These are phyloP conservation scores for Rhopalosiphum nymphaeae DNA, from an alignment of 2,888 invertebrate genomes.

Conservation along the genomic window DNA sequence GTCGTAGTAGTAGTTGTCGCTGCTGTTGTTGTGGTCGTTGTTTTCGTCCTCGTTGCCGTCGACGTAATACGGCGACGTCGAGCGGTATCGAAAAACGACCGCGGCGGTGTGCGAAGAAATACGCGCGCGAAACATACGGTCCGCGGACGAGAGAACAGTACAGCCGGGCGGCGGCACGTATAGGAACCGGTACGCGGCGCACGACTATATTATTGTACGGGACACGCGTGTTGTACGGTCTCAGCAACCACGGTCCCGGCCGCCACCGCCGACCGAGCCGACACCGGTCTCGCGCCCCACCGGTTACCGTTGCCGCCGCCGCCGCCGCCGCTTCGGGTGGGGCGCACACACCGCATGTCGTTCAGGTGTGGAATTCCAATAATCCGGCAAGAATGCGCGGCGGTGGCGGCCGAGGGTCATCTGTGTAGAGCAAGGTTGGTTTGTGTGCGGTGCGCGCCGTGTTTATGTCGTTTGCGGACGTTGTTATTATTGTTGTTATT, in stretches of 20 bases:
- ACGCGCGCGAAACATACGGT: constrained; percentile 6
- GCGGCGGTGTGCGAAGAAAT: constrained; percentile 14
- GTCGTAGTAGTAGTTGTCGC: not conserved
- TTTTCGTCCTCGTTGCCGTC: not conserved
- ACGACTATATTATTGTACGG: constrained; percentile 44
- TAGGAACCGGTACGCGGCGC: constrained; percentile 57
- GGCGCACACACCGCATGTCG: constrained; percentile 38
- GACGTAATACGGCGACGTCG: not conserved
- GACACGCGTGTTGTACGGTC: constrained; percentile 26
- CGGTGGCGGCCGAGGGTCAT: constrained; percentile 58
- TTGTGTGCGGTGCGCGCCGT: constrained; percentile 19
- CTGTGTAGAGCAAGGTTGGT: constrained; percentile 63
- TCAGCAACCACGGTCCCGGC: not conserved
- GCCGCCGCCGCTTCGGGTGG: constrained; percentile 28
- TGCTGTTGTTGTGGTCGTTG: not conserved
- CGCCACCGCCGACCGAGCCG: constrained; percentile 41
- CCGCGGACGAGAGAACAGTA: not conserved
- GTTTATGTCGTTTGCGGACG: constrained; percentile 40
- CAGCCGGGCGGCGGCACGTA: not conserved
- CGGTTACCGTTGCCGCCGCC: constrained; percentile 11
- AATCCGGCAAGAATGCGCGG: constrained; percentile 63
- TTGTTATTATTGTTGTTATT: not conserved
- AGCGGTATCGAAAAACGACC: constrained; percentile 5
- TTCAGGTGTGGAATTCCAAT: constrained; percentile 64
- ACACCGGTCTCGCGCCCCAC: constrained; percentile 33